Base-by-base conservation (phyloP, 2,113 vertebrate genomes). In the Clarias macrocephalus region DNA sequence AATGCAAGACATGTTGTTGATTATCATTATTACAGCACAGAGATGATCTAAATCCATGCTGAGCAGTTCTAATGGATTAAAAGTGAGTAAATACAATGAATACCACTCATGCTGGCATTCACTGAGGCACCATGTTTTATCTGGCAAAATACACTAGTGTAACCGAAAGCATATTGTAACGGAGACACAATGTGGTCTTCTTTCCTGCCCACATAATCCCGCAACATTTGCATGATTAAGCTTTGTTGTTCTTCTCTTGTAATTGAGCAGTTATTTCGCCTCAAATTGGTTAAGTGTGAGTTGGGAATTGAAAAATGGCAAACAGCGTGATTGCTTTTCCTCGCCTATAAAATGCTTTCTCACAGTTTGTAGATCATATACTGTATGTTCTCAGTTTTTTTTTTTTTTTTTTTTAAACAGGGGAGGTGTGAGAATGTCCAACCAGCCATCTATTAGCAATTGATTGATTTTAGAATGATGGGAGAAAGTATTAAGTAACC, bases 241-340 rank as follows among this genome's bases (percentile, higher is more conserved):
- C 62, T 54, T 86, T 82, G 88, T 83, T 89, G 82, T 86, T 89
- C 82, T 65, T 86, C 28, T 73, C 56, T 82, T 86, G 88, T 73
- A 83, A 86, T 73, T 89, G 72, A 86, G 63, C 66, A 79, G 82
- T 86, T 83, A 80, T 81, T 63, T 83, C 76, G 76, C 80, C 76
- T 86, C 84, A 86, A 79, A 72, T 79, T 83, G 80, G 62, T 79
- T 86, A 84, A 79, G 66, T 83, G 63, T 83, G 80, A 86, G 72
- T 73, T 79, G 62, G 84, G 72, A 88, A 86, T 68, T 86, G 28
- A 77, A 85, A 75, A 66, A 76, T 72, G 84, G 59, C 66, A 60
- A 66, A 54, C 73, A 30, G 42, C 63, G 60, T 80, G 33, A 81
- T 75, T 81, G 60, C 57, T 70, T 83, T 86, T 21, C 79, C 63